These are phyloP conservation scores for Melitaea athalia DNA, from an alignment of 2,888 invertebrate genomes.

Conservation along the genomic window DNA sequence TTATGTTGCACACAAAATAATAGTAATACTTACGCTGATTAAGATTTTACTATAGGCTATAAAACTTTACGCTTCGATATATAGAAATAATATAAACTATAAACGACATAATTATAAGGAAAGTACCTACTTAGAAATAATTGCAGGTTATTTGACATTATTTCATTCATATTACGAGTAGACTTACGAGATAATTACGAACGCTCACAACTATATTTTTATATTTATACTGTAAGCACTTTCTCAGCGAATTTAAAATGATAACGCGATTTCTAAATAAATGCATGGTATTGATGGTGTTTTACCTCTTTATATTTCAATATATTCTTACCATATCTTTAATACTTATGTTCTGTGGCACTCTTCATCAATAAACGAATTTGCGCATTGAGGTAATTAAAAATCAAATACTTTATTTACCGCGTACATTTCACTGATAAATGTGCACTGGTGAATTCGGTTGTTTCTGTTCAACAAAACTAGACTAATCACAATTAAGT, in stretches of 20 bases:
- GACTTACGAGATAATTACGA: no score
- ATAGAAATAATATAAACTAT: not conserved
- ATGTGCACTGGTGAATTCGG: not conserved
- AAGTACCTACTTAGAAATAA: no score
- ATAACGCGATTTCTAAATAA: no score
- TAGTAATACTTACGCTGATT: no score
- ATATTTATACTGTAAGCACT: no score
- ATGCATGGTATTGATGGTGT: no score
- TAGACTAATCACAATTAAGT: not conserved
- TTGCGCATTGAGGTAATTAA: not conserved
- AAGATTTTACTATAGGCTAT: no score
- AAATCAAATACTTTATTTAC: not conserved
- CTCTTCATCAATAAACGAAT: conserved; percentile 2
- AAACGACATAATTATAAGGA: not conserved
- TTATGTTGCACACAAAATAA: no score
- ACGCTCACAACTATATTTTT: no score
- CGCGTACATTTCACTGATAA: not conserved
- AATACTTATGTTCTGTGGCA: not conserved
- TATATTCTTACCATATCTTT: not conserved
- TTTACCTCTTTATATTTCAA: not conserved
- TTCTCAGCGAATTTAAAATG: no score
- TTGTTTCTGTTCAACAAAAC: not conserved
- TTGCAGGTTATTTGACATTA: no score
- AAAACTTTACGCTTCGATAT: not conserved
- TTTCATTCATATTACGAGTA: no score